Conservation (phyloP, 2,888 invertebrate species). For the Lithosia quadra region DNA sequence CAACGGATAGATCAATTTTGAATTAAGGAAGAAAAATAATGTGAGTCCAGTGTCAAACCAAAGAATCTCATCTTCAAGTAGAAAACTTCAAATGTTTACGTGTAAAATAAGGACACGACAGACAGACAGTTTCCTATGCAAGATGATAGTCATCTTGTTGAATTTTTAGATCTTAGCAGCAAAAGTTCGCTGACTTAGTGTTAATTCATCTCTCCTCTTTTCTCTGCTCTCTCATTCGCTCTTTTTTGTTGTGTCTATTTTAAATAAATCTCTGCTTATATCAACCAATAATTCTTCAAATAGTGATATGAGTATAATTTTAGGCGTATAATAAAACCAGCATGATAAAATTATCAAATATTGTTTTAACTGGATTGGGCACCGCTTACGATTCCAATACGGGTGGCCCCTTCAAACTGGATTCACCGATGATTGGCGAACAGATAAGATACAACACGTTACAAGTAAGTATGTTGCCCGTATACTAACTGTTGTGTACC, state of each 20-base stretch:
- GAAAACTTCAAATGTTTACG: no score
- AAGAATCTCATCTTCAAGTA: no score
- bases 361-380: constrained; percentile 4
- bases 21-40: no score
- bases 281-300: neutral
- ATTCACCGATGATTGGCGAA: neutral
- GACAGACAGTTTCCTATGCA: no score
- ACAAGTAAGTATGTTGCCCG: neutral
- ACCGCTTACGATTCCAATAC: neutral
- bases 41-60: no score
- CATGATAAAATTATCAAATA: neutral
- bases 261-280: neutral
- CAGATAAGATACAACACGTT: neutral
- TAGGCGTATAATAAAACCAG: neutral
- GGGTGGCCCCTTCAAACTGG: neutral
- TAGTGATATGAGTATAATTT: neutral
- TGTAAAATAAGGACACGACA: no score
- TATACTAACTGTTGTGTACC: no score
- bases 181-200: no score
- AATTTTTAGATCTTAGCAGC: no score
- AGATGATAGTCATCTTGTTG: no score
- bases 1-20: no score
- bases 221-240: neutral
- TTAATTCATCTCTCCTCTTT: no score
- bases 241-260: neutral